Percentiles rank a stretch among this genome's conserved stretches.
These are phyloP conservation scores for Calidris pugnax DNA, from an alignment of 2,113 vertebrate species.

Conservation along the genomic window DNA sequence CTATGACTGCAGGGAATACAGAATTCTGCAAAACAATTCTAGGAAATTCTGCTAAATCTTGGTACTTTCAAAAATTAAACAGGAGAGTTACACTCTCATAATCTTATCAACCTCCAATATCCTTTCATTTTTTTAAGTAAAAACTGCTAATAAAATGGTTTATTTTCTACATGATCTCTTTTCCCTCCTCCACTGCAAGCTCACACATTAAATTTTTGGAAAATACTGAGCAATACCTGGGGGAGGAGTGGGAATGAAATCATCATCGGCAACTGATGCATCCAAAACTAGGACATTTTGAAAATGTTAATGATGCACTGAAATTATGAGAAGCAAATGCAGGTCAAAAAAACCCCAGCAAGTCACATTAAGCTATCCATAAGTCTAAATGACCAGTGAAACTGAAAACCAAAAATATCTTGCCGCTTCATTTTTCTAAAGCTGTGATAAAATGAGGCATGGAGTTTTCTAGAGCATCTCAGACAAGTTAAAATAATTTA, in stretches of 20 bases:
- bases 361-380: background rate
- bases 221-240: constrained; percentile 13
- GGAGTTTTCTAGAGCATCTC: background rate
- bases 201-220: background rate
- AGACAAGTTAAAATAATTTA: background rate
- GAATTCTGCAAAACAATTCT: background rate
- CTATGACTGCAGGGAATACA: background rate
- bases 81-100: background rate
- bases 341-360: accelerated
- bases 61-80: background rate
- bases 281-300: background rate
- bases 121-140: background rate
- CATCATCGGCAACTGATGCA: background rate
- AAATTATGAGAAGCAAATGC: constrained; percentile 4
- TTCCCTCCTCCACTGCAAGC: background rate
- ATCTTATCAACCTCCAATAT: background rate
- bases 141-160: background rate
- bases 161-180: background rate
- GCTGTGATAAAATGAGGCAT: background rate
- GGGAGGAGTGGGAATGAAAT: constrained; percentile 2
- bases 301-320: background rate
- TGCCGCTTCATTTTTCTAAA: background rate
- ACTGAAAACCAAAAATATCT: background rate
- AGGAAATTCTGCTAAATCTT: background rate
- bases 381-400: background rate